phyloP scores from a whole-genome alignment of 2,888 invertebrate genomes.

The Gymnocheta viridis region DNA sequence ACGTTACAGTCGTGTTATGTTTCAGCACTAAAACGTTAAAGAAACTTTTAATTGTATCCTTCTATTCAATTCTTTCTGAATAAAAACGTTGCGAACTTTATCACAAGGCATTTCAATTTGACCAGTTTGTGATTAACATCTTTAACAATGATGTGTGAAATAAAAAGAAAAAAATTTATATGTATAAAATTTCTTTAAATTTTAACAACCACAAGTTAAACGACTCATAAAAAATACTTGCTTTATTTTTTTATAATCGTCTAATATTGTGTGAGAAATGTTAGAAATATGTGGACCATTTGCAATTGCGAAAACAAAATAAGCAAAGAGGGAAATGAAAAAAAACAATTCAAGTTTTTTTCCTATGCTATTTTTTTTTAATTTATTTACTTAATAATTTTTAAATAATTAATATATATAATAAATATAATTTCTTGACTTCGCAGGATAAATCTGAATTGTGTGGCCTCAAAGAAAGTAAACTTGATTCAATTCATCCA shows the following conservation, averaged over 20 bases:
- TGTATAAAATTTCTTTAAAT: background rate
- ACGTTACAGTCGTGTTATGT: too few relatives aligned
- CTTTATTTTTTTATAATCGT: background rate
- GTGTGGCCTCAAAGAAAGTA: too few relatives aligned
- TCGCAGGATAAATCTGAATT: too few relatives aligned
- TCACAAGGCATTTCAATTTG: background rate
- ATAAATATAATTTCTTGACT: too few relatives aligned
- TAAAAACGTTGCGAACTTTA: background rate
- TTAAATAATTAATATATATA: too few relatives aligned
- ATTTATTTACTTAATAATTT: too few relatives aligned
- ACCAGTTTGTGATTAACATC: constrained; percentile 10
- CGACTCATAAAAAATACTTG: background rate
- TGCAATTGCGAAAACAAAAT: background rate
- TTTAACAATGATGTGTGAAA: too few relatives aligned
- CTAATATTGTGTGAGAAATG: background rate
- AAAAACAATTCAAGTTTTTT: background rate
- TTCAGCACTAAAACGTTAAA: too few relatives aligned
- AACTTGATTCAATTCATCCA: too few relatives aligned
- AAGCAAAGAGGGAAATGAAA: background rate
- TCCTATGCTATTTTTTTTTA: too few relatives aligned
- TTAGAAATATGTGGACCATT: background rate
- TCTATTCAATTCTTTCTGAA: too few relatives aligned
- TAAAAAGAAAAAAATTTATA: background rate
- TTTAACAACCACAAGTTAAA: background rate
- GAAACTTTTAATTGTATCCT: too few relatives aligned